Evolutionary conservation across 1,140 invertebrate species (phyloP).

Genomic region (Rhagoletis zephyria): DNA sequence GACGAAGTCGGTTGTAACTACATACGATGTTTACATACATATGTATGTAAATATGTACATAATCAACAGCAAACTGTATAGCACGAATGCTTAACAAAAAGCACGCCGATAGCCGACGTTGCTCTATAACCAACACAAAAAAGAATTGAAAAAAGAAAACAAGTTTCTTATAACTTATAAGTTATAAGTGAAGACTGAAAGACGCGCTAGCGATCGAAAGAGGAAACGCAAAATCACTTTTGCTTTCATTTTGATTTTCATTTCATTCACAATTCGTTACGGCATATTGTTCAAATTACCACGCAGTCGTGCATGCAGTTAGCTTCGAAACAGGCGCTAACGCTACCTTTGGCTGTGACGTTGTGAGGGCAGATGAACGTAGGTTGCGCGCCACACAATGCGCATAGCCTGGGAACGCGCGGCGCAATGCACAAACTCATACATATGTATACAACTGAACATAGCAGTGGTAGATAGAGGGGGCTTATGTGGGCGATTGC

Average conservation of each 20-base stretch:
- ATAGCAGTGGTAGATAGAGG: too few species aligned
- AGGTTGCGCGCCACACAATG: not conserved
- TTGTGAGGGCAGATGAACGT: not conserved
- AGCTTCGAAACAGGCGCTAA: not conserved
- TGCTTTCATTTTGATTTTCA: constrained; percentile 52
- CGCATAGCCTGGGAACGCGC: constrained; percentile 7
- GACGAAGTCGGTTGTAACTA: constrained; percentile 27
- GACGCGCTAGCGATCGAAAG: not conserved
- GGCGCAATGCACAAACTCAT: not conserved
- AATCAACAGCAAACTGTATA: constrained; percentile 9
- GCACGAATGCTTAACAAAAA: constrained; percentile 6
- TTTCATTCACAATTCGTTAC: constrained; percentile 53
- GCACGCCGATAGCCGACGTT: not conserved
- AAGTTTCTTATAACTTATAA: too few species aligned
- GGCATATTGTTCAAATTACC: constrained; percentile 16
- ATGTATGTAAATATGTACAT: too few species aligned
- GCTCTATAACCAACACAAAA: not conserved
- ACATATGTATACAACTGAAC: too few species aligned
- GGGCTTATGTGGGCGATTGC: too few species aligned
- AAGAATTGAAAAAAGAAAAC: not conserved
- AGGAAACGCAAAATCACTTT: constrained; percentile 50
- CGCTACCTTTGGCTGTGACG: not conserved
- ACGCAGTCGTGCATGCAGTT: constrained; percentile 49
- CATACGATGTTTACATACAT: too few species aligned
- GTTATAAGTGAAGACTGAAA: not conserved